These are phyloP conservation scores for Charadrius vociferus DNA, from an alignment of 2,113 vertebrate species.

Conservation along the genomic window DNA sequence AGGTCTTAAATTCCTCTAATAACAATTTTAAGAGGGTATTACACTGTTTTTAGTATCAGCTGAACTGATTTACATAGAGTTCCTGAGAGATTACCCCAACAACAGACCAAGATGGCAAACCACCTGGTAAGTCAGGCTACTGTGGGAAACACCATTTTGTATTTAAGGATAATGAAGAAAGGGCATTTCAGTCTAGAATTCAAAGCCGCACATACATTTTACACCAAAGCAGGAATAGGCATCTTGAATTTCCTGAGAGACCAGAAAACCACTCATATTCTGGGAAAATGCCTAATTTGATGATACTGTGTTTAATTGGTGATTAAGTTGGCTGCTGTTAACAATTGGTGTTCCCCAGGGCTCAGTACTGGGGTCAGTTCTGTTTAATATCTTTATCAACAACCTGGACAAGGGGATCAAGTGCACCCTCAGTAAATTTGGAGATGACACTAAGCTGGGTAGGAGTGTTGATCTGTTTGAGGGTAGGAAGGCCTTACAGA, in stretches of 20 bases:
- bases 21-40: not conserved
- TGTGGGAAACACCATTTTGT: not conserved
- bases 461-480: not conserved
- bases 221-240: rapidly evolving
- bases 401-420: not conserved
- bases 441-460: not conserved
- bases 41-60: no score
- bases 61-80: rapidly evolving
- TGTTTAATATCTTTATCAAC: not conserved
- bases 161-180: no score
- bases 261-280: not conserved
- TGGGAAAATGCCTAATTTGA: not conserved
- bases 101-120: not conserved
- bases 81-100: not conserved
- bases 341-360: not conserved
- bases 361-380: not conserved
- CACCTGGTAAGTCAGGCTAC: no score
- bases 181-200: no score
- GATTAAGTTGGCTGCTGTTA: not conserved
- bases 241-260: not conserved
- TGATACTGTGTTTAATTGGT: not conserved
- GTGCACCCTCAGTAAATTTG: not conserved
- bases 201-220: rapidly evolving
- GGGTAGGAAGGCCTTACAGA: not conserved
- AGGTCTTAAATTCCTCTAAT: not conserved